Base-by-base conservation (phyloP, 2,113 vertebrate species). In the Silurus meridionalis region DNA sequence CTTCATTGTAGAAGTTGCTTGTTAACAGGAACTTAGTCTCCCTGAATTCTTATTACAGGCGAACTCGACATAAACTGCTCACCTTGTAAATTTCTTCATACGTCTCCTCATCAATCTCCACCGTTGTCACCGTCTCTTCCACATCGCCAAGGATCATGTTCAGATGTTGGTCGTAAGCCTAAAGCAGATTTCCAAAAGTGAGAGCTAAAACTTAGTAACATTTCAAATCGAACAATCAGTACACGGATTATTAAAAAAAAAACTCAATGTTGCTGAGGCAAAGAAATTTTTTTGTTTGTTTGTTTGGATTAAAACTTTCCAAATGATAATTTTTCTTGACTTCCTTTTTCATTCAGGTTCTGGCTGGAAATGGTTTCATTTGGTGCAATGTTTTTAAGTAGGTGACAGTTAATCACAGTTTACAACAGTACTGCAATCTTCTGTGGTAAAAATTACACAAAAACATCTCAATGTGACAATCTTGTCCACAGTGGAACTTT, bases 41-140 rank as follows among this genome's bases (percentile, higher is more conserved):
- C 3, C 8, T 50, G 19, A 72, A 50, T 10, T 8, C 37, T 50
- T 0, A 50, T 21, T 74, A 64, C 46, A 80, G 37, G 23, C 6
- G 19, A 67, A 82, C 25, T 55, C 53, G 13, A 15, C 10, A 55
- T 4, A 25, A 3, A 37, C 14, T 15, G 10, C 13, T 66, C 93
- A 99, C 98, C 95, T 99, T 99, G 90, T 99, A 99, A 55, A 99
- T 97, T 84, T 99, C 98, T 90, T 99, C 98, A 46, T 99, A 99
- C 0, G 98, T 99, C 92, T 99, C 98, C 91, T 99, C 98, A 61
- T 99, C 98, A 9, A 99, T 99, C 91, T 99, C 98, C 93, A 99
- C 97, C 3, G 98, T 99, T 17, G 98, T 99, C 86, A 99, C 98
- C 0, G 98, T 99, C 93, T 99, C 98, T 92, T 99, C 98, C 71